Evolutionary conservation across 2,113 vertebrate species (phyloP), one percentile per base, ranked within the genome.

Genomic region (Actinemys pallida): DNA sequence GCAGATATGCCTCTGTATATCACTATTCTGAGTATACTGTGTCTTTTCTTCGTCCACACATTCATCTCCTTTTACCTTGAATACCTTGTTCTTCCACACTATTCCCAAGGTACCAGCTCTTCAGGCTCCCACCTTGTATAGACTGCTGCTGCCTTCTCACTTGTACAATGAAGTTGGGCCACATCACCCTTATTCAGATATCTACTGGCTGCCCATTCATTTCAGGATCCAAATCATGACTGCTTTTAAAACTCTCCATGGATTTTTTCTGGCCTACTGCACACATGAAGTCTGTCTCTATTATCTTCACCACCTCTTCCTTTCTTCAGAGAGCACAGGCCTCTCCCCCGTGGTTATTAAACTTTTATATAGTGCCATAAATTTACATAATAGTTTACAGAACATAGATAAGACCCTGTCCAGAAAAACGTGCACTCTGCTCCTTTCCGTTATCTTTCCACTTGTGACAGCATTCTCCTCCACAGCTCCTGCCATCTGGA

Each of bases 201-300:
- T 94, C 0, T 0, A 93, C 84, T 0, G 16, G 59, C 95, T 97
- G 7, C 0, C 97, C 95, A 94, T 94, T 96, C 76, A 94, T 96
- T 97, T 95, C 96, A 96, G 93, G 87, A 91, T 95, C 95, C 95
- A 81, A 96, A 97, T 90, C 84, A 97, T 93, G 95, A 97, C 95
- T 97, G 96, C 96, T 96, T 95, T 96, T 91, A 88, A 90, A 96
- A 96, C 90, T 96, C 97, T 93, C 96, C 57, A 7, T 81, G 93
- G 96, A 95, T 89, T 88, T 91, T 95, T 96, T 96, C 96, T 95
- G 92, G 90, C 89, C 96, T 97, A 92, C 94, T 94, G 97, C 94
- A 95, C 95, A 95, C 94, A 96, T 92, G 92, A 95, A 97, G 90
- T 90, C 93, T 89, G 53, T 92, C 94, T 81, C 94, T 93, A 47